phyloP scores from a whole-genome alignment of 2,113 vertebrate genomes.

The Corydoras sp. region DNA sequence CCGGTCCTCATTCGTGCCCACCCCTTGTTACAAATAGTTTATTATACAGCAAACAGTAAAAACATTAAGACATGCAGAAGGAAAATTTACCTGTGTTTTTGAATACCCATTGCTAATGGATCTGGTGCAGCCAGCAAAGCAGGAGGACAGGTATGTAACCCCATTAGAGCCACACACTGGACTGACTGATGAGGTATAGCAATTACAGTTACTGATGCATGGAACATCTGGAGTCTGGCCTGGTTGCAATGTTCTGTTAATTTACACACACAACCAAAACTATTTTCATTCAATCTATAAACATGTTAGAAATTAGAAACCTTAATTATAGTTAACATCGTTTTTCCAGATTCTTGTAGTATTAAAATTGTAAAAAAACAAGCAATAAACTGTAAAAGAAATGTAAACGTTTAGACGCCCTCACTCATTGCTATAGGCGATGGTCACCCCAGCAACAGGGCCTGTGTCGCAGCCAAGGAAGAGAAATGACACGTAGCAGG shows the following conservation, averaged over 20 bases:
- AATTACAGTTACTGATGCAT: slow-evolving; percentile 90
- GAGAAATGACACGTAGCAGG: slow-evolving; percentile 94
- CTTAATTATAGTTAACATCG: too few species aligned
- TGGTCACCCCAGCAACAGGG: slow-evolving; percentile 89
- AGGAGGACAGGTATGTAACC: slow-evolving; percentile 92
- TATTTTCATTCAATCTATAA: background rate
- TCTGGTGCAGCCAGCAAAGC: slow-evolving; percentile 89
- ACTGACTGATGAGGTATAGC: slow-evolving; percentile 89
- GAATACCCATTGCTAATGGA: slow-evolving; percentile 48
- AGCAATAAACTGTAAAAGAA: too few species aligned
- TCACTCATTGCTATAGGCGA: slow-evolving; percentile 86
- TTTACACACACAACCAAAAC: slow-evolving; percentile 32
- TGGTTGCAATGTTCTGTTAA: slow-evolving; percentile 70
- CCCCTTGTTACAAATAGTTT: too few species aligned
- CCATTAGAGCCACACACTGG: slow-evolving; percentile 91
- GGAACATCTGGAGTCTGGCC: slow-evolving; percentile 74
- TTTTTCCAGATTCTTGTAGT: too few species aligned
- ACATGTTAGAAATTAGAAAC: background rate
- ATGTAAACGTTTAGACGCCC: slow-evolving; percentile 36
- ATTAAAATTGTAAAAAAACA: background rate
- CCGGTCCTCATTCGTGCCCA: too few species aligned
- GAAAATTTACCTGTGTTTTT: slow-evolving; percentile 47
- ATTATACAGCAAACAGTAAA: background rate
- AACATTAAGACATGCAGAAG: background rate
- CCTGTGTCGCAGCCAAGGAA: slow-evolving; percentile 95